Evolutionary conservation across 2,113 vertebrate genomes (phyloP).

Genomic region (Steatornis caripensis): DNA sequence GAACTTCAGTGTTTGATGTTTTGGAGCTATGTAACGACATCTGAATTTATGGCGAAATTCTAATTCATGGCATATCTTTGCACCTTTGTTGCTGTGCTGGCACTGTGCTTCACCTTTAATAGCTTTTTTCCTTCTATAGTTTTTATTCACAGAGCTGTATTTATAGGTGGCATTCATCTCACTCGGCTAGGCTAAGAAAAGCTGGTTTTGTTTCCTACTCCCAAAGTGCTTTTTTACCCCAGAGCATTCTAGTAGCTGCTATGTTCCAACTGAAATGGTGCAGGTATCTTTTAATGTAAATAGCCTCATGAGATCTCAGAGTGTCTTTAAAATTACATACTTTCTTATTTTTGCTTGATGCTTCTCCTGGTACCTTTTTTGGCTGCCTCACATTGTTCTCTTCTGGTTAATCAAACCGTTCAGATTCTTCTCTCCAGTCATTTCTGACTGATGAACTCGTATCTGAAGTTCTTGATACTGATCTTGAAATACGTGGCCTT

Average conservation of each 20-base stretch:
- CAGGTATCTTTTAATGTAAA: background rate
- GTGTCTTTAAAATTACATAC: background rate
- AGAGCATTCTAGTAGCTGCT: background rate
- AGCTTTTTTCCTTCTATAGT: background rate
- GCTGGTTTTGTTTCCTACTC: background rate
- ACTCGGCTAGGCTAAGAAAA: background rate
- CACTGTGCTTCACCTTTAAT: background rate
- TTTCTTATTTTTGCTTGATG: background rate
- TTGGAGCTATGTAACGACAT: background rate
- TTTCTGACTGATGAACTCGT: background rate
- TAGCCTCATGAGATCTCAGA: background rate
- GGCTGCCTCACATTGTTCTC: background rate
- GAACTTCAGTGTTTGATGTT: background rate
- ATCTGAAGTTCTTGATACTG: background rate
- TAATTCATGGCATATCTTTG: fast-evolving
- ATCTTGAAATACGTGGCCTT: background rate
- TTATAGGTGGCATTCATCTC: background rate
- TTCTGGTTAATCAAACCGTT: background rate
- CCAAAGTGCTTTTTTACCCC: background rate
- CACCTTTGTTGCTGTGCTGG: background rate
- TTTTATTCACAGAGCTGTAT: background rate
- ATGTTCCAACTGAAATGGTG: background rate
- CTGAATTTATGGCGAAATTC: background rate
- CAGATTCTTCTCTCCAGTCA: background rate
- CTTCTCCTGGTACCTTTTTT: background rate